phyloP scores from a whole-genome alignment of 2,113 vertebrate species.

The Chlorocebus sabaeus region DNA sequence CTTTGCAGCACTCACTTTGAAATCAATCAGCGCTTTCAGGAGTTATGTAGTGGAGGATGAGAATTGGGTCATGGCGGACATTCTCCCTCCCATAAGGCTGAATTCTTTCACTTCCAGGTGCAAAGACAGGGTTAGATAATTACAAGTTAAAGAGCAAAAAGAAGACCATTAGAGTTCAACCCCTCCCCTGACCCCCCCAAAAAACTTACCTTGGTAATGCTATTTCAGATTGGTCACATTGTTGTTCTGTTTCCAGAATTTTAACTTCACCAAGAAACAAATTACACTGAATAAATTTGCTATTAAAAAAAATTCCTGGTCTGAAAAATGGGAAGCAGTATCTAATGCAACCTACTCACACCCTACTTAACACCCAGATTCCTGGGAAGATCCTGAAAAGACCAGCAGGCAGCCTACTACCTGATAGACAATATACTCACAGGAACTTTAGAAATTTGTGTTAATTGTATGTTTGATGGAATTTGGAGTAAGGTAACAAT shows the following conservation, averaged over 20 bases:
- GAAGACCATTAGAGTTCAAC: not conserved
- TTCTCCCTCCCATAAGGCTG: conserved; percentile 43
- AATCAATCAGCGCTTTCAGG: conserved; percentile 73
- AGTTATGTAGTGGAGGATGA: conserved; percentile 12
- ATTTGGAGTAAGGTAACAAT: not conserved
- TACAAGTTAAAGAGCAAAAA: conserved; percentile 23
- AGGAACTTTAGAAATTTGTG: not conserved
- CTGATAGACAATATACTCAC: not conserved
- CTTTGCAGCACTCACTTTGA: conserved; percentile 39
- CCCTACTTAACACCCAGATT: not conserved
- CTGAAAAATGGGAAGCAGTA: not conserved
- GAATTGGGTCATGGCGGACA: conserved; percentile 65
- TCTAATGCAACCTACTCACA: not conserved
- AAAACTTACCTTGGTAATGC: not conserved
- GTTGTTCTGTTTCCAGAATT: not conserved
- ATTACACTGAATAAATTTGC: not conserved
- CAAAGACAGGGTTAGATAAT: conserved; percentile 31
- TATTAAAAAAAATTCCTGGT: not conserved
- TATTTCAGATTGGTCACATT: not conserved
- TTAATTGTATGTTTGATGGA: not conserved
- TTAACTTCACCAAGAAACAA: not conserved
- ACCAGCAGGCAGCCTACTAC: not conserved
- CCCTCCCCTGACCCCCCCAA: accelerated
- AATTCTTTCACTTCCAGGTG: conserved; percentile 62
- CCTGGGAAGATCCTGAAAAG: not conserved